Evolutionary conservation across 1,140 invertebrate species (phyloP), one percentile per base, ranked within the genome.

Genomic region (Melitaea cinxia): DNA sequence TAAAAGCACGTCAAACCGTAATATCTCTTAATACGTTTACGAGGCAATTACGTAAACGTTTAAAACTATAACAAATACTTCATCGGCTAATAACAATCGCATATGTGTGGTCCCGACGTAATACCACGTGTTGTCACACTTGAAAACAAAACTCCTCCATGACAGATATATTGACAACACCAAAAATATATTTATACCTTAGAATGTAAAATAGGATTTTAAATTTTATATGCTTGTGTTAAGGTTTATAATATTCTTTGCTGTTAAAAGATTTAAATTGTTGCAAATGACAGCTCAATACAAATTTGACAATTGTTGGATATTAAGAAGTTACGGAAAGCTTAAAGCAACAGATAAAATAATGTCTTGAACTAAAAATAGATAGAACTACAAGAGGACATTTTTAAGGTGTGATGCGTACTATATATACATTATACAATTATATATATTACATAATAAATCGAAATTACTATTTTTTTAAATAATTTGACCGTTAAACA

Each of bases 131-230:
- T 75, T 78, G 66, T 75, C 73, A 78, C 72, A 70, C 70, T 74
- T 65, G 77, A 75, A 45, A 85, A 85, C 83, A 82, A 82, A 86
- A 88, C 81, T 75, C 79, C 80, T 73, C 61, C 76, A 64, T 84
- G 85, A 88, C 83, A 88, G 85, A 85, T 83, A 80, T 88, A 88
- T 84, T 79, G 73, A 77, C 73, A 68, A 76, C 74, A 78, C 72
- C 65, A 54, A 28, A 23, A 26, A 7, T 21, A 39, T 54, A 49
- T 63, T 30, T 65, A 33, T 19, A 47, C 21, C 7, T 14, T 37
- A 30, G 9, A 9, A 42, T 24, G 33, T 23, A 39, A 33, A 24
- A 10, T 26, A 9, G 30, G 21, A 80, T 50, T 65, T 62, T 71
- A 15, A 59, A 63, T 59, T 69, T 23, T 73, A 69, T 59, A 4